These are phyloP conservation scores for Tiphia femorata DNA, from an alignment of 2,888 invertebrate species.

Conservation along the genomic window DNA sequence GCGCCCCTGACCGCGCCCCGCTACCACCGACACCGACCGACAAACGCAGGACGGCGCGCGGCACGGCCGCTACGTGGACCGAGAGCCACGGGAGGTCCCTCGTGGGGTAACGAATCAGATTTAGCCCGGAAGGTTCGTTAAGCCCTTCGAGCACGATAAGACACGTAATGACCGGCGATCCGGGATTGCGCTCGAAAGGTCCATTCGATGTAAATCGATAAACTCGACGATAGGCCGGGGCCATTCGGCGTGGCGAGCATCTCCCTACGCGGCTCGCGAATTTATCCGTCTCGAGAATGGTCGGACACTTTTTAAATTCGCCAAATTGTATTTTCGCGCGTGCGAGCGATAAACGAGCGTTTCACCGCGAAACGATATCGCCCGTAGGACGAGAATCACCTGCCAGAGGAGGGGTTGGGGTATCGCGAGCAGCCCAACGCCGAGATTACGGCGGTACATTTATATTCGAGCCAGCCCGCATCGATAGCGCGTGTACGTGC, in stretches of 20 bases:
- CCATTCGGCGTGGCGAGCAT: too few relatives aligned
- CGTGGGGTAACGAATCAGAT: conserved; percentile 11
- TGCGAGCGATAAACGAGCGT: neutral
- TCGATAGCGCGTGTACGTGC: too few relatives aligned
- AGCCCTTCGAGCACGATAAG: conserved; percentile 8
- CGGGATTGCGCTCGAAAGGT: conserved; percentile 8
- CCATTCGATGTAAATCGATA: conserved; percentile 7
- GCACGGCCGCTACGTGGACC: neutral
- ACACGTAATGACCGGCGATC: conserved; percentile 14
- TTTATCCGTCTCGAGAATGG: neutral
- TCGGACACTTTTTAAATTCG: neutral
- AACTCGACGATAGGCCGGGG: neutral
- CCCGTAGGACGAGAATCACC: too few relatives aligned
- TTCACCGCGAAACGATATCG: neutral
- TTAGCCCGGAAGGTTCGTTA: conserved; percentile 17
- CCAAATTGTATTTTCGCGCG: neutral
- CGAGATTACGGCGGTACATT: too few relatives aligned
- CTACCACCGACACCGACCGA: neutral
- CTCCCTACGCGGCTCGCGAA: too few relatives aligned
- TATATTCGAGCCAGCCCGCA: too few relatives aligned
- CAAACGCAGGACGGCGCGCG: neutral
- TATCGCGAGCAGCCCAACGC: too few relatives aligned
- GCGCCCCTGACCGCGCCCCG: neutral
- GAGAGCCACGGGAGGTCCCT: neutral
- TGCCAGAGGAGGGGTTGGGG: too few relatives aligned